These are phyloP conservation scores for Scaptomyza graminum DNA, from an alignment of 1,140 invertebrate species.

Conservation along the genomic window DNA sequence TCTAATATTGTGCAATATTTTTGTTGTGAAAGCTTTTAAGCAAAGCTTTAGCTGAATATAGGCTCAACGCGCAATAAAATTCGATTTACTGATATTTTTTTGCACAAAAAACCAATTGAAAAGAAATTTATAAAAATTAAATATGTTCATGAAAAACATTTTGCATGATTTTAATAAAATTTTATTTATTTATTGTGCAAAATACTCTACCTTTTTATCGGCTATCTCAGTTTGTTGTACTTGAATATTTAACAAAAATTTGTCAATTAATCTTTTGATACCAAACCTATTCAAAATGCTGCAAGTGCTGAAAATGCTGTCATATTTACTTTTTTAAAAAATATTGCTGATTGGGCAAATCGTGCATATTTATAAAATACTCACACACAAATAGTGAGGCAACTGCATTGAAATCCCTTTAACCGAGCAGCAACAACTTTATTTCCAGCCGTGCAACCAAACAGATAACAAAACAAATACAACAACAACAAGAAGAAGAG, in stretches of 20 bases:
- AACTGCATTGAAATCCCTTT: constrained; percentile 23
- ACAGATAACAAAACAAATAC: constrained; percentile 20
- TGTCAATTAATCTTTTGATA: constrained; percentile 18
- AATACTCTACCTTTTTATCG: no score
- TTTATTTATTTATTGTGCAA: no score
- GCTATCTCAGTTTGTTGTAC: background rate
- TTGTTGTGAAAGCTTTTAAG: constrained; percentile 18
- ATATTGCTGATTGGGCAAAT: constrained; percentile 19
- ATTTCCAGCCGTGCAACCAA: constrained; percentile 12
- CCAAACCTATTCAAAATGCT: background rate
- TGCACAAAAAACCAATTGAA: constrained; percentile 10
- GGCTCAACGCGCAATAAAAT: constrained; percentile 9
- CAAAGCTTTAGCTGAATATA: constrained; percentile 23
- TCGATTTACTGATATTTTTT: background rate
- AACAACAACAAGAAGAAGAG: background rate
- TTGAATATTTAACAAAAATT: background rate
- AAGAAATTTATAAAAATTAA: constrained; percentile 9
- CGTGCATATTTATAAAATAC: constrained; percentile 12
- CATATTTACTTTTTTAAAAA: constrained; percentile 21
- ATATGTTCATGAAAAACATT: no score
- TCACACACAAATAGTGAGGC: background rate
- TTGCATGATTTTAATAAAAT: no score
- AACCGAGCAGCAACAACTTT: constrained; percentile 17
- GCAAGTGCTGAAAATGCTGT: constrained; percentile 18
- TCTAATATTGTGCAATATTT: constrained; percentile 39